Base-by-base conservation (phyloP, 2,888 invertebrate species). In the Cremastobaeus sp. region DNA sequence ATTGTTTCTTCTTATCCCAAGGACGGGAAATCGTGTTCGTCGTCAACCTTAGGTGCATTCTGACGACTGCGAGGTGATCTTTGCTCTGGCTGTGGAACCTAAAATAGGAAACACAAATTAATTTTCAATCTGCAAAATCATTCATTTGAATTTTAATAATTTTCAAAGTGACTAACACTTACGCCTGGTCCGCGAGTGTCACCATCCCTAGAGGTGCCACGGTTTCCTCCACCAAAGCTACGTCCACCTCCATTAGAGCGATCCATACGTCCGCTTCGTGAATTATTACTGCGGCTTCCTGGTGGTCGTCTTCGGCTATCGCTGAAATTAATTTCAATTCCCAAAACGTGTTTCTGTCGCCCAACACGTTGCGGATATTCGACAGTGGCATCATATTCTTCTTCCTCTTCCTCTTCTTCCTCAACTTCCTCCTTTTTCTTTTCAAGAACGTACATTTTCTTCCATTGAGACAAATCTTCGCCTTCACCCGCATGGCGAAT, bases 1-100 rank as follows among this genome's bases (percentile, higher is more conserved):
- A 70, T 34, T 52, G 74, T 74, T 70, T 65, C 69, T 68, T 76
- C 68, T 90, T 94, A 95, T 89, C 95, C 95, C 88, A 97, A 92
- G 87, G 96, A 95, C 81, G 97, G 97, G 90, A 98, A 97, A 89
- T 97, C 97, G 89, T 94, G 94, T 90, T 96, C 96, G 89, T 97
- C 97, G 88, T 97, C 96, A 78, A 98, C 96, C 89, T 96, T 96
- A 14, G 97, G 96, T 79, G 93, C 93, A 72, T 89, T 87, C 68
- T 88, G 88, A 79, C 87, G 86, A 65, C 86, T 85, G 50, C 87
- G 86, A 11, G 87, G 87, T 37, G 87, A 86, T 76, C 84, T 86
- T 57, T 87, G 88, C 71, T 88, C 87, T 12, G 77, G 60, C 43
- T 81, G 80, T n/a, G n/a, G n/a, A n/a, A n/a, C 25, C 25, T 25